phyloP scores from a whole-genome alignment of 2,113 vertebrate genomes.

The Cricetomys ansorgei region DNA sequence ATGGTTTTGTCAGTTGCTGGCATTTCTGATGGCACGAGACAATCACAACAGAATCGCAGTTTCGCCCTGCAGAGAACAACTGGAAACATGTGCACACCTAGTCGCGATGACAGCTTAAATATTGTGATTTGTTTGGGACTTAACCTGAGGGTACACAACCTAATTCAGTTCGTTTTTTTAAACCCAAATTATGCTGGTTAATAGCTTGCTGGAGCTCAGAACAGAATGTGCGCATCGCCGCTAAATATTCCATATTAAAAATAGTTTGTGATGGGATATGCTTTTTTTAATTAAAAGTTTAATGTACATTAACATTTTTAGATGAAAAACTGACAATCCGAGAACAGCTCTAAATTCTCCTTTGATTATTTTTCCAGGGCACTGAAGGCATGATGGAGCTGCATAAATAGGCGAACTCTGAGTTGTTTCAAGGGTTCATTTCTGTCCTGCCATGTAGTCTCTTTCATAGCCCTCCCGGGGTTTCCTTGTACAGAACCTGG shows the following conservation, averaged over 20 bases:
- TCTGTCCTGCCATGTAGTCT: conserved; percentile 61
- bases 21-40: conserved; percentile 67
- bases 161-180: conserved; percentile 70
- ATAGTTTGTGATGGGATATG: conserved; percentile 83
- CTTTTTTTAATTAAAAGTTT: conserved; percentile 88
- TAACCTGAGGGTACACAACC: conserved; percentile 73
- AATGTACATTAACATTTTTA: conserved; percentile 87
- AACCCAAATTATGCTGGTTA: conserved; percentile 73
- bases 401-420: conserved; percentile 79
- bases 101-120: conserved; percentile 45
- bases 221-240: conserved; percentile 64
- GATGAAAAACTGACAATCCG: conserved; percentile 86
- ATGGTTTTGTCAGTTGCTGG: conserved; percentile 64
- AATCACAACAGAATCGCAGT: conserved; percentile 58
- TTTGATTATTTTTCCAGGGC: conserved; percentile 84
- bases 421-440: conserved; percentile 78
- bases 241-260: conserved; percentile 82
- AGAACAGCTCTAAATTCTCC: conserved; percentile 85
- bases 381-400: conserved; percentile 78
- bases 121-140: conserved; percentile 54
- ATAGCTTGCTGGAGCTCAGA: conserved; percentile 73
- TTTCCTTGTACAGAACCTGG: conserved; percentile 22
- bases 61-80: conserved; percentile 43
- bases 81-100: neutral
- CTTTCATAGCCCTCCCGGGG: conserved; percentile 14